A percentile compares a stretch with the other conserved stretches of the same genome.
These are phyloP conservation scores for Beris chalybata DNA, from an alignment of 2,888 invertebrate genomes.

Conservation along the genomic window DNA sequence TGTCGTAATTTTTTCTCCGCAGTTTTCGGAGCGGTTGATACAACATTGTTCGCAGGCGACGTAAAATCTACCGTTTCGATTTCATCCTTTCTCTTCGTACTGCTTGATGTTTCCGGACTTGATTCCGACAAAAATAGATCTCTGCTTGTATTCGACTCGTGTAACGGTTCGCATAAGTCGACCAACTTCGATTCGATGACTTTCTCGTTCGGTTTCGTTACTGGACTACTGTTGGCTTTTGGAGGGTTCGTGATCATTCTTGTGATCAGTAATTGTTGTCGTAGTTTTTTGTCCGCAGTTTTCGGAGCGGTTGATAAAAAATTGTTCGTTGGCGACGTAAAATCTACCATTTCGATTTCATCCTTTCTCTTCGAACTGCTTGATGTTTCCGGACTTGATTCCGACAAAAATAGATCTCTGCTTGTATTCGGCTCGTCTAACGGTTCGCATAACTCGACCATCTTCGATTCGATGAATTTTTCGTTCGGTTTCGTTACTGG, in stretches of 20 bases:
- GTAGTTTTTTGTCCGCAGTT: conserved; percentile 38
- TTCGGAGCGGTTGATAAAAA: conserved; percentile 24
- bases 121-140: conserved; percentile 27
- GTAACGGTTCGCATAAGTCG: not conserved
- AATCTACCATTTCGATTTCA: not conserved
- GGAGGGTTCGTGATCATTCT: not conserved
- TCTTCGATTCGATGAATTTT: not conserved
- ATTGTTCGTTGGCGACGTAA: conserved; percentile 14
- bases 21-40: conserved; percentile 26
- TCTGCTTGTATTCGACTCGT: conserved; percentile 5
- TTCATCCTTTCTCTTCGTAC: not conserved
- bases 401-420: conserved; percentile 22
- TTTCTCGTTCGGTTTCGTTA: not conserved
- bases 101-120: conserved; percentile 4
- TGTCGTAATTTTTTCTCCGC: conserved; percentile 44
- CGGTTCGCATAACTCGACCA: not conserved
- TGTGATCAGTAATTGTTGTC: conserved; percentile 37
- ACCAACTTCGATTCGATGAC: not conserved
- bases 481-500: not conserved
- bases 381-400: conserved; percentile 16
- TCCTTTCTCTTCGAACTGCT: not conserved
- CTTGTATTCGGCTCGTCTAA: conserved; percentile 8
- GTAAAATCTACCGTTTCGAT: conserved; percentile 5
- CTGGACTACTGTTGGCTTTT: conserved; percentile 10
- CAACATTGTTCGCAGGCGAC: not conserved